A percentile compares a stretch with the other conserved stretches of the same genome.
Evolutionary conservation across 2,797 vertebrate species (phyloP).

Genomic region (Coreius guichenoti): DNA sequence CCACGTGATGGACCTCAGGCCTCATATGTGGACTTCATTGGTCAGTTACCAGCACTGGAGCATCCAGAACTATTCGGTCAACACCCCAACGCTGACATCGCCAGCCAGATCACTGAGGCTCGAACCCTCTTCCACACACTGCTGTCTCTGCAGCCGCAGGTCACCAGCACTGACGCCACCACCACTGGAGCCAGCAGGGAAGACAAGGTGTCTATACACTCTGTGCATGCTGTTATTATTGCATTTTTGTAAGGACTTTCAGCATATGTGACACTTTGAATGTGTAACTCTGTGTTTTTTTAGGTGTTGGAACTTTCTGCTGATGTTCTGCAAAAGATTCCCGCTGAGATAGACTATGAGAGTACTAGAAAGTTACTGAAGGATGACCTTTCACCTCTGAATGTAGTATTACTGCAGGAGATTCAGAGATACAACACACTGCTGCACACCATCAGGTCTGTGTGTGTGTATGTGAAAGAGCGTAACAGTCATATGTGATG

Average conservation of each 20-base stretch:
- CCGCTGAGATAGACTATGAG: conserved; percentile 80
- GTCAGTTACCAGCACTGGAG: conserved; percentile 80
- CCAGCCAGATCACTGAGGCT: conserved; percentile 87
- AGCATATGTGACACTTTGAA: neutral
- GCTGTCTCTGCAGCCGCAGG: conserved; percentile 88
- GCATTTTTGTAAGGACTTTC: neutral
- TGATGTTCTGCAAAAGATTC: conserved; percentile 83
- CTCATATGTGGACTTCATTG: conserved; percentile 81
- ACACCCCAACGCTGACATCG: conserved; percentile 88
- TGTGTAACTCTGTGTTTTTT: conserved; percentile 38
- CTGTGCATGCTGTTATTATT: neutral
- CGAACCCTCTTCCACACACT: conserved; percentile 85
- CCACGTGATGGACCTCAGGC: conserved; percentile 81
- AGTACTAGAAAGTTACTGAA: conserved; percentile 75
- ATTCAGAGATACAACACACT: conserved; percentile 89
- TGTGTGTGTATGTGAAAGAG: conserved; percentile 65
- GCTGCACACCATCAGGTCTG: conserved; percentile 80
- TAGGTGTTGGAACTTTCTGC: conserved; percentile 85
- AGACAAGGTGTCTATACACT: conserved; percentile 78
- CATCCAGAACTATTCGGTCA: conserved; percentile 88
- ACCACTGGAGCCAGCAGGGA: conserved; percentile 77
- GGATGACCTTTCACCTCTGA: conserved; percentile 81
- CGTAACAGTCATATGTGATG: neutral
- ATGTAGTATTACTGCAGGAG: conserved; percentile 89
- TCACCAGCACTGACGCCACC: conserved; percentile 67